A percentile compares a stretch with the other conserved stretches of the same genome.
Evolutionary conservation across 1,140 invertebrate species (phyloP).

Genomic region (Aphelenchoides besseyi): DNA sequence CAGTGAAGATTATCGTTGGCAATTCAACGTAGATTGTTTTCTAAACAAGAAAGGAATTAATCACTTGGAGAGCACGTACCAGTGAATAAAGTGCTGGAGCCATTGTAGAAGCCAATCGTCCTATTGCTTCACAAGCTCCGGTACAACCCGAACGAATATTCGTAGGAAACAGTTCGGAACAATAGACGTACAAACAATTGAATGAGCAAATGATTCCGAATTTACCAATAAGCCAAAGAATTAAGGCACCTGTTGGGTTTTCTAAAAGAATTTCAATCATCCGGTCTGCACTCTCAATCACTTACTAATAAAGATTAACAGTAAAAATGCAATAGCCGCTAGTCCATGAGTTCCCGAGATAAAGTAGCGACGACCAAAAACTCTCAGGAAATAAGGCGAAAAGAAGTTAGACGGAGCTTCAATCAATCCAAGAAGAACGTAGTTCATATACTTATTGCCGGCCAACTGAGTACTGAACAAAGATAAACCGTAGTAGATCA

Average conservation of each 20-base stretch:
- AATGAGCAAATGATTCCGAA: constrained; percentile 20
- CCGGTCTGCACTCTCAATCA: too few relatives aligned
- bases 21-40: constrained; percentile 15
- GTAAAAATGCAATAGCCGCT: constrained; percentile 9
- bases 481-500: constrained; percentile 64
- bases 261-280: background rate
- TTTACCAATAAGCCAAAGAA: constrained; percentile 22
- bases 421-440: constrained; percentile 58
- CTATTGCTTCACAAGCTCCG: constrained; percentile 19
- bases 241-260: constrained; percentile 1
- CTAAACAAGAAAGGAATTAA: background rate
- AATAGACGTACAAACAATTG: constrained; percentile 16
- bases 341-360: background rate
- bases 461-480: constrained; percentile 59
- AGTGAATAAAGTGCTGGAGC: constrained; percentile 21
- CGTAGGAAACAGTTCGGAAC: constrained; percentile 17
- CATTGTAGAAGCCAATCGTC: constrained; percentile 2
- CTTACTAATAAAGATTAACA: constrained; percentile 17
- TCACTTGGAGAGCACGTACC: background rate
- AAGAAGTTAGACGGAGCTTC: constrained; percentile 61
- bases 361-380: constrained; percentile 12
- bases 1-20: constrained; percentile 26
- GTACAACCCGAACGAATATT: constrained; percentile 22
- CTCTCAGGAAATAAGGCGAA: constrained; percentile 26
- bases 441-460: constrained; percentile 63